Conservation (phyloP, 2,797 vertebrate genomes). For the Psittacula echo region DNA sequence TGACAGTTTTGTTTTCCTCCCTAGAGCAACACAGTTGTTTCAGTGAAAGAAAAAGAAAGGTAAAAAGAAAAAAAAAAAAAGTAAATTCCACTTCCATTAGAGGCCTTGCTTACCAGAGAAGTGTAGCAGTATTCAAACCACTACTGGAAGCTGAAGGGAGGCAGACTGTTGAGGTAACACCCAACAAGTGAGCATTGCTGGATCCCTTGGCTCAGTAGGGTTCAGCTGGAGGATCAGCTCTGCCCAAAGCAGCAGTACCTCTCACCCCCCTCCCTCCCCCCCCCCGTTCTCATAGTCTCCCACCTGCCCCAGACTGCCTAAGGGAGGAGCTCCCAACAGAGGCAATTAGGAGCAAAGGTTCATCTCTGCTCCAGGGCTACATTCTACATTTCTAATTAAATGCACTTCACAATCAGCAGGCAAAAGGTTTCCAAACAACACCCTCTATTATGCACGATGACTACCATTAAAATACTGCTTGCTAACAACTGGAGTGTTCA, state of each 20-base stretch:
- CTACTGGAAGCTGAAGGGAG: neutral
- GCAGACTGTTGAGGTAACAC: no score
- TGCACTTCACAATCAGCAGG: neutral
- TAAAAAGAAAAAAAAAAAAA: neutral
- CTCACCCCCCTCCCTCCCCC: neutral
- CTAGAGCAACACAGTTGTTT: neutral
- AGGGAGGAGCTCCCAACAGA: neutral
- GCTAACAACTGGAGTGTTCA: neutral
- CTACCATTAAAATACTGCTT: neutral
- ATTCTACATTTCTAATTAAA: neutral
- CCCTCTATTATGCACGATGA: neutral
- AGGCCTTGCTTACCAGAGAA: neutral
- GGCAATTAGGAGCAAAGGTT: neutral
- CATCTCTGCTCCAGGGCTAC: neutral
- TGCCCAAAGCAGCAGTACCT: neutral
- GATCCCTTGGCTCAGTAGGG: neutral
- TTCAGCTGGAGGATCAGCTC: neutral
- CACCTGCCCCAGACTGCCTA: neutral
- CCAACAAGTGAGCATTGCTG: neutral
- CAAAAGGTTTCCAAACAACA: neutral
- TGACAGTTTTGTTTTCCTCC: neutral
- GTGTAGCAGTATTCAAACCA: accelerated
- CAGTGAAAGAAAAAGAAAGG: neutral
- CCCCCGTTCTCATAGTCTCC: accelerated
- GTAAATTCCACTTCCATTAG: neutral